phyloP scores from a whole-genome alignment of 2,113 vertebrate species.

The Engraulis encrasicolus region DNA sequence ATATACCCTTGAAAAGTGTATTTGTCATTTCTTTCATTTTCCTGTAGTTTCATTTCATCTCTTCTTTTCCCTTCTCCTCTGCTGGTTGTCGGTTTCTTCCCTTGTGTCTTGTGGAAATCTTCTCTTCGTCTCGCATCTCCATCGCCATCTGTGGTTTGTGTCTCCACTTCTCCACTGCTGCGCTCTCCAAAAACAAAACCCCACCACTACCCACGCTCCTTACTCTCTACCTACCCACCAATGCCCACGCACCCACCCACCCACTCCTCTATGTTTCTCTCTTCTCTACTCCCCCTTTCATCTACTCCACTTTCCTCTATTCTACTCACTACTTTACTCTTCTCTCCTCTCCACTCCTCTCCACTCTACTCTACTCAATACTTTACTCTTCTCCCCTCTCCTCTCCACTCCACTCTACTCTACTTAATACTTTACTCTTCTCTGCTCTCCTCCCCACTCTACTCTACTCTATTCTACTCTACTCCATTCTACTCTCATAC shows the following conservation, averaged over 20 bases:
- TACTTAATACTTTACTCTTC: no score
- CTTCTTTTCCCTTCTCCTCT: not conserved
- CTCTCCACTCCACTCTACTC: no score
- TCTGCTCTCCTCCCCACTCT: no score
- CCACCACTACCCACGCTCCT: not conserved
- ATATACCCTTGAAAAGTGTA: not conserved
- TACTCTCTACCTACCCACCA: not conserved
- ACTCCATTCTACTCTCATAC: no score
- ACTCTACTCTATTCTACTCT: no score
- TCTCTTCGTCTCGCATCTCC: not conserved
- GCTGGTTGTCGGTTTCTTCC: not conserved
- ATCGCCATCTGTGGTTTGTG: not conserved
- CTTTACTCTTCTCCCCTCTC: no score
- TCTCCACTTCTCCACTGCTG: not conserved
- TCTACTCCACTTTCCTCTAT: not conserved
- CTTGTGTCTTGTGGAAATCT: not conserved
- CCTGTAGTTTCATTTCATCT: not conserved
- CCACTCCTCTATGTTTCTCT: slow-evolving; percentile 17
- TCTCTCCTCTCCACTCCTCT: not conserved
- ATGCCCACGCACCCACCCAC: not conserved
- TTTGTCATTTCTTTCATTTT: not conserved
- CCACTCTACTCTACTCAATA: no score
- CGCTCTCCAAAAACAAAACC: no score
- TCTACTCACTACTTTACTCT: no score
- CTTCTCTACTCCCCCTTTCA: slow-evolving; percentile 24